Conservation (phyloP, 2,888 invertebrate genomes). For the Orchestes rusci region DNA sequence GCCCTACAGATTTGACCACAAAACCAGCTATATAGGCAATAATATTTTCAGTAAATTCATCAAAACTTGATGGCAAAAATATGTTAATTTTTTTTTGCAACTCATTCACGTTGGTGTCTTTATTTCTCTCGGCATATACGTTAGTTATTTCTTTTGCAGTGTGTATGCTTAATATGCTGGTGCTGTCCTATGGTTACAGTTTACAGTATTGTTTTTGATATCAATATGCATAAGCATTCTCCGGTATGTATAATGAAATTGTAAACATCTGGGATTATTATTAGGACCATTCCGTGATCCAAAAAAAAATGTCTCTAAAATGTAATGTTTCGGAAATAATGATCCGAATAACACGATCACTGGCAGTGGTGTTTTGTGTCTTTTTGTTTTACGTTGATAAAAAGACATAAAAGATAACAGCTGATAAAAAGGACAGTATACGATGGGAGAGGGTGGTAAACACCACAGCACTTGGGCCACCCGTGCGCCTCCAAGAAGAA, state of each 20-base stretch:
- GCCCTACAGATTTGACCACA: too few relatives aligned
- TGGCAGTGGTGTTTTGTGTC: too few relatives aligned
- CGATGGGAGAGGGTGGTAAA: too few relatives aligned
- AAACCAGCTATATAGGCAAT: too few relatives aligned
- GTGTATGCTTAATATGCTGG: not conserved
- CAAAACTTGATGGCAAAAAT: not conserved
- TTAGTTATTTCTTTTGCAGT: not conserved
- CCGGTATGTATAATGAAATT: not conserved
- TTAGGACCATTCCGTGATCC: not conserved
- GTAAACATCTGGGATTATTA: not conserved
- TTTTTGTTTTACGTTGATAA: too few relatives aligned
- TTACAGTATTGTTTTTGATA: not conserved
- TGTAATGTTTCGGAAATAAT: too few relatives aligned
- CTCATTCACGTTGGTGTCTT: not conserved
- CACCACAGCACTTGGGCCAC: too few relatives aligned
- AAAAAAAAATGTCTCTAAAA: not conserved
- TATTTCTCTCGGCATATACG: not conserved
- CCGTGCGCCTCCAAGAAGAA: too few relatives aligned
- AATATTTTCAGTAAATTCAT: not conserved
- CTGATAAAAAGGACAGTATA: too few relatives aligned
- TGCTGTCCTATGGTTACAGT: not conserved
- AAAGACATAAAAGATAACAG: too few relatives aligned
- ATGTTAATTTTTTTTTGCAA: not conserved
- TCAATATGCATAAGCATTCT: not conserved
- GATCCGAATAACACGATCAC: too few relatives aligned